These are phyloP conservation scores for Baccha elongata DNA, from an alignment of 2,888 invertebrate genomes.

Conservation along the genomic window DNA sequence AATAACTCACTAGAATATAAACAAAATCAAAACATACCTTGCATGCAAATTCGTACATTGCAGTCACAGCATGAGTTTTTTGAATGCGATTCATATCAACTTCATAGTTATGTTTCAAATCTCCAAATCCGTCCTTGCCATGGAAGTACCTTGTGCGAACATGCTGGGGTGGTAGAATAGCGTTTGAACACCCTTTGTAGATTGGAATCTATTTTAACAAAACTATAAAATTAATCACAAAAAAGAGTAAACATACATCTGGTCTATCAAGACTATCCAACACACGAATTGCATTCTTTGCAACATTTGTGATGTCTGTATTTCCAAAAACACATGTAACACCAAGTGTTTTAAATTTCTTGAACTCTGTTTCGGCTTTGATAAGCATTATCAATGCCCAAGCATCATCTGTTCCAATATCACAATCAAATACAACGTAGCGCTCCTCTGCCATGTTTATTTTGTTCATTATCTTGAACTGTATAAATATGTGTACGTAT, in stretches of 20 bases:
- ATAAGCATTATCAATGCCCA: conserved; percentile 85
- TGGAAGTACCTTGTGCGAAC: conserved; percentile 82
- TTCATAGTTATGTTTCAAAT: conserved; percentile 83
- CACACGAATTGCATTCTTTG: conserved; percentile 87
- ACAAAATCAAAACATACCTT: conserved; percentile 80
- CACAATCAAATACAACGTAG: conserved; percentile 84
- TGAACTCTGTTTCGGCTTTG: conserved; percentile 81
- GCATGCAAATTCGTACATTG: conserved; percentile 85
- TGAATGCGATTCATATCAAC: conserved; percentile 82
- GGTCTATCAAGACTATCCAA: conserved; percentile 84
- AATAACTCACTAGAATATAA: neutral
- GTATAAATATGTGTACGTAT: no score
- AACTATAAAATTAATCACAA: neutral
- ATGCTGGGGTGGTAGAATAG: conserved; percentile 77
- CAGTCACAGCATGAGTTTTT: conserved; percentile 83
- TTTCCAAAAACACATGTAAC: conserved; percentile 90
- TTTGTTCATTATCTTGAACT: neutral
- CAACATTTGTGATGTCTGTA: conserved; percentile 86
- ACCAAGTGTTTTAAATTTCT: conserved; percentile 83
- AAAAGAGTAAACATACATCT: conserved; percentile 83
- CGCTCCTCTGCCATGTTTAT: conserved; percentile 62
- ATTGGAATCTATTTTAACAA: conserved; percentile 75
- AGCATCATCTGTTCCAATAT: conserved; percentile 86
- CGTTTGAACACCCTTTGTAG: conserved; percentile 75
- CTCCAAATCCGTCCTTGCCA: conserved; percentile 89